Evolutionary conservation across 2,797 vertebrate genomes (phyloP).

Genomic region (Acanthornis magna): DNA sequence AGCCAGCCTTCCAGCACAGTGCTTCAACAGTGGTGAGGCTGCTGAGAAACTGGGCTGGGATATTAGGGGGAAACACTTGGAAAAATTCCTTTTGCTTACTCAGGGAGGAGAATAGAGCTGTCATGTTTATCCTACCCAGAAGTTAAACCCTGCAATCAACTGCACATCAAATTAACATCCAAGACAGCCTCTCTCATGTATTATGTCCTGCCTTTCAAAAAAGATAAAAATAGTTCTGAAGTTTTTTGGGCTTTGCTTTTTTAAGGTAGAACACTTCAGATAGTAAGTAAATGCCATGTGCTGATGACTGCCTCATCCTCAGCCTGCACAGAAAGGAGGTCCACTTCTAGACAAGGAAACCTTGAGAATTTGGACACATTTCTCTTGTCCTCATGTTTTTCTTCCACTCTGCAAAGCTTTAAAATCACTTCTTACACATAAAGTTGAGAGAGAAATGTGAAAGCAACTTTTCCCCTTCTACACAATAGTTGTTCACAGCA

Average conservation of each 20-base stretch:
- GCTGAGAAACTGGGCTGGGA: not conserved
- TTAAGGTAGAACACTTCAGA: constrained; percentile 23
- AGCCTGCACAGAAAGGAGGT: not conserved
- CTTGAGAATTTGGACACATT: not conserved
- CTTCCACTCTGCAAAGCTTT: not conserved
- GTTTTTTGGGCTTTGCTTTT: not conserved
- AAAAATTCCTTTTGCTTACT: constrained; percentile 7
- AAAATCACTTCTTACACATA: not conserved
- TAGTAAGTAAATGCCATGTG: not conserved
- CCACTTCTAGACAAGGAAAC: not conserved
- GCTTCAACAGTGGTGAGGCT: not conserved
- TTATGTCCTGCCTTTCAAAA: not conserved
- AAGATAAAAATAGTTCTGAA: constrained; percentile 12
- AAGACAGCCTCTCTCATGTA: constrained; percentile 21
- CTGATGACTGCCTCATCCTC: not conserved
- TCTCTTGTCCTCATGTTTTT: not conserved
- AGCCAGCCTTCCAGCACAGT: not conserved
- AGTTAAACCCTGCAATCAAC: constrained; percentile 36
- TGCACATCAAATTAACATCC: constrained; percentile 38
- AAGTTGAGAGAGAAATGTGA: not conserved
- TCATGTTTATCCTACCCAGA: constrained; percentile 24
- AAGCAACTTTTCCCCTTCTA: not conserved
- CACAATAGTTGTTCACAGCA: not conserved
- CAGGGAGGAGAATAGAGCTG: not conserved
- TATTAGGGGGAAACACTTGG: not conserved